Percentiles rank a stretch among this genome's conserved stretches.
phyloP scores from a whole-genome alignment of 2,797 vertebrate genomes.

The Pogoniulus pusillus region DNA sequence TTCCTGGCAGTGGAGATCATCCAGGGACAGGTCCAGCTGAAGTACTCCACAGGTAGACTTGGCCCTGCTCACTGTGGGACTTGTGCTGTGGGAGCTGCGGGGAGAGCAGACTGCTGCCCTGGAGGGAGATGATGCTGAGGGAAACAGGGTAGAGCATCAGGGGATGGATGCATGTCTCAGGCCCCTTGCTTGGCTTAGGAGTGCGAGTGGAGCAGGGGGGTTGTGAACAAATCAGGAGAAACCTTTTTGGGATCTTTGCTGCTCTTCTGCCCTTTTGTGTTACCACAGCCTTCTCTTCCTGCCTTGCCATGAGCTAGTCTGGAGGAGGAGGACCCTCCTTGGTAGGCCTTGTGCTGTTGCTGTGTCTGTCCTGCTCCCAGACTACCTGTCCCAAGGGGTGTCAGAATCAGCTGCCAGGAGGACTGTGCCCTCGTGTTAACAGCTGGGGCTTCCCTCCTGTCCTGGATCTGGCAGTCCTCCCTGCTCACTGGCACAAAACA shows the following conservation, averaged over 20 bases:
- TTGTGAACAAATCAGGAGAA: background rate
- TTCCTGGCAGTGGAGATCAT: conserved; percentile 95
- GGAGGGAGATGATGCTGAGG: background rate
- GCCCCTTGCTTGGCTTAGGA: background rate
- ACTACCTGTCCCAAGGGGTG: accelerated
- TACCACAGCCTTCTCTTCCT: background rate
- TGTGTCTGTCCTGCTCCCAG: background rate
- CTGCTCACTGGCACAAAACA: accelerated
- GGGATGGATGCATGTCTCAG: background rate
- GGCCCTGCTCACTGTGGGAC: background rate
- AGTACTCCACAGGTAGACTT: conserved; percentile 92
- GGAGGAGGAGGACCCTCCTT: background rate
- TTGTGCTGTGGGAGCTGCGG: background rate
- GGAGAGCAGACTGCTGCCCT: background rate
- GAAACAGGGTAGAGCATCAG: background rate
- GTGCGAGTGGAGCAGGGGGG: background rate
- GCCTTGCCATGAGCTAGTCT: background rate
- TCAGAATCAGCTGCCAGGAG: background rate
- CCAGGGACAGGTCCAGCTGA: conserved; percentile 93
- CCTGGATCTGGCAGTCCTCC: background rate
- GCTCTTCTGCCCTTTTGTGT: background rate
- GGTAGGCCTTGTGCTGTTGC: background rate
- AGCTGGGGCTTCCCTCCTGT: background rate
- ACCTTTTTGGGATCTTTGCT: background rate
- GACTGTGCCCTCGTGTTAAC: background rate